Percentiles rank a stretch among this genome's conserved stretches.
These are phyloP conservation scores for Torymus aiolomorphi DNA, from an alignment of 2,888 invertebrate species.

Conservation along the genomic window DNA sequence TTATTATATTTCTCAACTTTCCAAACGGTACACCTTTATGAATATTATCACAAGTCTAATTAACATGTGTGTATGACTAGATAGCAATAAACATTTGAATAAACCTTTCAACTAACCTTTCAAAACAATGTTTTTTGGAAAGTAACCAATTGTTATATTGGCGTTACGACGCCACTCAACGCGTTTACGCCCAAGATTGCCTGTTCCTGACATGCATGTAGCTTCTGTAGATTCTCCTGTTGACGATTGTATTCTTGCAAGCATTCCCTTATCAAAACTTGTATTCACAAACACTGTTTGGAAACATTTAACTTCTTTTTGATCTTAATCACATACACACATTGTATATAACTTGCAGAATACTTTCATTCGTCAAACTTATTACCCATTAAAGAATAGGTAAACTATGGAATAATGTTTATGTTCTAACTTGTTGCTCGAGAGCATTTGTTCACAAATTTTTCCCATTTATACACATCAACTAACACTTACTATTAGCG, in stretches of 20 bases:
- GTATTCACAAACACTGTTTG: constrained; percentile 58
- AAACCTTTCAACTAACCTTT: constrained; percentile 35
- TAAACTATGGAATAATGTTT: constrained; percentile 68
- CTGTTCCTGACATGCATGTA: constrained; percentile 76
- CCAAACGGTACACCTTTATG: constrained; percentile 42
- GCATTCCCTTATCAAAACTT: constrained; percentile 49
- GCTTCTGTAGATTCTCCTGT: constrained; percentile 63
- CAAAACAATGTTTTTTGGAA: constrained; percentile 34
- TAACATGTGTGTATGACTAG: neutral
- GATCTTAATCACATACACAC: constrained; percentile 61
- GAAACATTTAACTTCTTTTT: constrained; percentile 53
- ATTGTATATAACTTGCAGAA: constrained; percentile 59
- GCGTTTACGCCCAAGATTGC: constrained; percentile 75
- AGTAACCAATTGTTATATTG: constrained; percentile 61
- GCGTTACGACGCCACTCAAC: constrained; percentile 76
- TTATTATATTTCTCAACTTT: constrained; percentile 54
- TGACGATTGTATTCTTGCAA: constrained; percentile 47
- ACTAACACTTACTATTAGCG: constrained; percentile 16
- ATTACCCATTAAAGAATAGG: constrained; percentile 72
- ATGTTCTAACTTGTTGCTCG: constrained; percentile 65
- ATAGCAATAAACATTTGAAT: neutral
- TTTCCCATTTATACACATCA: constrained; percentile 70
- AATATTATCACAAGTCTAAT: neutral
- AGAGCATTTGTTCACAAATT: constrained; percentile 67
- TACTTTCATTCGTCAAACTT: constrained; percentile 64